Base-by-base conservation (phyloP, 2,797 vertebrate genomes). In the Zalophus californianus region DNA sequence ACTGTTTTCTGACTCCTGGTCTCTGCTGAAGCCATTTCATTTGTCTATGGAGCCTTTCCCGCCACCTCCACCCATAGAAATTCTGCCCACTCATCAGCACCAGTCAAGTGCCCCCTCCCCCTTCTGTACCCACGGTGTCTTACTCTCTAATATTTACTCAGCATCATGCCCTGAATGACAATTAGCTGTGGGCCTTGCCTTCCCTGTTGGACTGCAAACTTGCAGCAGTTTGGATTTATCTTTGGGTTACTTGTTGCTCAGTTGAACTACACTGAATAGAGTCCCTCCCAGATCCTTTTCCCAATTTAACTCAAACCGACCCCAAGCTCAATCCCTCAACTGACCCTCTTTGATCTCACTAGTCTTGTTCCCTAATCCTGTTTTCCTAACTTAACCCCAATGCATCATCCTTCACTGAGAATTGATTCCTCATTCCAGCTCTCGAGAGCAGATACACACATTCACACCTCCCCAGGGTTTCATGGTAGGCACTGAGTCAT, bases 401-500 rank as follows among this genome's bases (percentile, higher is more conserved):
- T 1, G 23, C 8, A 11, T 20, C 44, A 23, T 23, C 50, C 48
- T 73, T 64, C 38, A 32, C 41, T 9, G 56, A 96, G 56, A 92
- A 84, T 20, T 0, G 18, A 77, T 68, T 87, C 86, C 73, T 73
- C 1, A 3, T 23, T 68, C 73, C 48, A 68, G 77, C 32, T n/a
- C 48, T 27, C 52, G 20, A 72, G 86, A 60, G 35, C 73, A 83
- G 44, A 73, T 25, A 35, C 1, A 4, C 0, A 72, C 23, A 75
- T 75, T 87, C 60, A 27, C 14, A 25, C 32, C 54, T 11, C 86
- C 73, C 48, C 60, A 10, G 52, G 12, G 25, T 48, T 82, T 56
- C 80, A 20, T 0, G 4, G 77, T 15, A 82, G 93, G 77, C 80
- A 94, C 94, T 90, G 95, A 95, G 96, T 96, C 97, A 96, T 83